Base-by-base conservation (phyloP, 2,113 vertebrate species). In the Smithornis capensis region DNA sequence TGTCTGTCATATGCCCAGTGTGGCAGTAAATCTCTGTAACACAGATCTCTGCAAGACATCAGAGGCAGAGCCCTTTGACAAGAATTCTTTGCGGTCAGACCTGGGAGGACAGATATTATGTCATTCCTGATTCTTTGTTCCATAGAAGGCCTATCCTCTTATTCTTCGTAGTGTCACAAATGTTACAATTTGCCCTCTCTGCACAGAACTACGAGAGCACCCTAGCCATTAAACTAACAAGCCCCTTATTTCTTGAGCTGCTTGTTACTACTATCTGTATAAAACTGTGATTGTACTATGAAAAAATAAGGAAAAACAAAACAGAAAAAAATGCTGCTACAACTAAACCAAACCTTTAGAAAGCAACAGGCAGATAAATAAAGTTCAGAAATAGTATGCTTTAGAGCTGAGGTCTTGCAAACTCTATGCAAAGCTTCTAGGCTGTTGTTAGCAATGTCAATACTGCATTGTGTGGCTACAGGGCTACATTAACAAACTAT, bases 401-500 rank as follows among this genome's bases (percentile, higher is more conserved):
- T 70, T 45, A 29, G 37, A 38, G 13, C 23, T 77, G 57, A 83
- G 52, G 27, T n/a, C 59, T 38, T 52, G 45, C 9, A 80, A 65
- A 52, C 27, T 69, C 77, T 38, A 3, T 22, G 12, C 8, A 57
- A 84, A 81, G 3, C 29, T 42, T 56, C 3, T 31, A 28, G 59
- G 12, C 38, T 81, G 55, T 24, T 62, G 17, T 56, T 27, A 29
- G 33, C 44, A 40, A 19, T 17, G 29, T 14, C 5, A 56, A 2
- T 18, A 8, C 13, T 8, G 18, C 2, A 0, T 4, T 4, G 9
- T 14, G 35, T 12, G 27, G 29, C 17, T 59, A 6, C 14, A 53
- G 19, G 28, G 37, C 28, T 67, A 1, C 35, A 11, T 15, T 13
- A 68, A 23, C 0, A 0, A 76, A 23, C 8, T 5, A 8, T 7